These are phyloP conservation scores for Amblyopsis rosae DNA, from an alignment of 2,113 vertebrate species.

Conservation along the genomic window DNA sequence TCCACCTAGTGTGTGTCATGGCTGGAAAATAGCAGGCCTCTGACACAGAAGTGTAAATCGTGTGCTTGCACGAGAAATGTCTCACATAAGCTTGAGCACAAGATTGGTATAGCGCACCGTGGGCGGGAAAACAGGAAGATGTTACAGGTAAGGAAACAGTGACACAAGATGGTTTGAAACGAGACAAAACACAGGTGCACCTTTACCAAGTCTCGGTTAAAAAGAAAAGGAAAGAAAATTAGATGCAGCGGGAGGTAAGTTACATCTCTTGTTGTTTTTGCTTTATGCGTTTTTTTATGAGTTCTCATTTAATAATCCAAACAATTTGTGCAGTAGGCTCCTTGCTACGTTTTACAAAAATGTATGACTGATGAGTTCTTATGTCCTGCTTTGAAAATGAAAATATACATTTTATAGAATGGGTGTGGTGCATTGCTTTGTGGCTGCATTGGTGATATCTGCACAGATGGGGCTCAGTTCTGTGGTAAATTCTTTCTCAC, in stretches of 20 bases:
- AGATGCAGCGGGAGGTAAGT: slow-evolving; percentile 12
- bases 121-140: slow-evolving; percentile 47
- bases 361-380: background rate
- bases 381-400: background rate
- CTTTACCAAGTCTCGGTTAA: slow-evolving; percentile 32
- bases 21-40: background rate
- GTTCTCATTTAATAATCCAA: slow-evolving; percentile 12
- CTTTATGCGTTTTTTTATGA: background rate
- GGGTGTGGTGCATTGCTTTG: slow-evolving; percentile 38
- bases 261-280: background rate
- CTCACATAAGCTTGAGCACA: background rate
- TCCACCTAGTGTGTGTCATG: too few species aligned
- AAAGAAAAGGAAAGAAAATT: slow-evolving; percentile 21
- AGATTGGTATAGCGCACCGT: slow-evolving; percentile 5
- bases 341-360: slow-evolving; percentile 2
- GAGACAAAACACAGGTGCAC: slow-evolving; percentile 24
- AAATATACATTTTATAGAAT: slow-evolving; percentile 36
- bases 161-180: slow-evolving; percentile 44
- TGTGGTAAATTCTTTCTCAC: slow-evolving; percentile 47
- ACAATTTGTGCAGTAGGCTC: background rate
- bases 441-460: slow-evolving; percentile 32
- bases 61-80: background rate
- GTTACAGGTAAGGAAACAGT: slow-evolving; percentile 68
- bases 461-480: slow-evolving; percentile 18
- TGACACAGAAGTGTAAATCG: slow-evolving; percentile 14